Evolutionary conservation across 2,888 invertebrate species (phyloP), one percentile per base, ranked within the genome.

Genomic region (Apamea crenata): DNA sequence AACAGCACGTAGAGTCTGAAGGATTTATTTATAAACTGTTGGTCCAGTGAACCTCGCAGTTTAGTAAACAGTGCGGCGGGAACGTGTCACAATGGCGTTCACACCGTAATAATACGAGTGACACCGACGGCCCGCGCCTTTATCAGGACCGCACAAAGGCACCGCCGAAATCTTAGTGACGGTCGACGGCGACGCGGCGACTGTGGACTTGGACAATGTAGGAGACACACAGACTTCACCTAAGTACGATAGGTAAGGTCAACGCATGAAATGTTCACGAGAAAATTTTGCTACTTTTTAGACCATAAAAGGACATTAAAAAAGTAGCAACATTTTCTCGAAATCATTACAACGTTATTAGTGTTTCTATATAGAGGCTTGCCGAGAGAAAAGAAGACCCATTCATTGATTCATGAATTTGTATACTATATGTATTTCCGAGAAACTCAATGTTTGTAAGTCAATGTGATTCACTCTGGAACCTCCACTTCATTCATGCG

Each of bases 61-160:
- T 84, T 74, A 74, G 59, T 73, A 74, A 77, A 81, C 67, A 77
- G 56, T 40, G 67, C n/a, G 50, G 56, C 44, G 36, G 53, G n/a
- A 50, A 32, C 36, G 32, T 56, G 75, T n/a, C 86, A 85, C 81
- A 84, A 72, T 74, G 72, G 74, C 66, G 82, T 80, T 68, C 73
- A 81, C 77, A 66, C 77, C 44, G 75, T 61, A 85, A 80, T 84
- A 86, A 84, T 73, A 86, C 82, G 70, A 86, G 72, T 80, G 87
- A 85, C 82, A 80, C 78, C 74, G 69, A 47, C 75, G 76, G 82
- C 74, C 86, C 82, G 75, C 78, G 87, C 91, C 87, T 90, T 87
- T 90, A 90, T 88, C 90, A 82, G 83, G 21, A 75, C 77, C 74
- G 53, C 83, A 90, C 90, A 89, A 88, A 87, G 86, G 82, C 84